Conservation (phyloP, 2,113 vertebrate genomes). For the Xenus cinereus region DNA sequence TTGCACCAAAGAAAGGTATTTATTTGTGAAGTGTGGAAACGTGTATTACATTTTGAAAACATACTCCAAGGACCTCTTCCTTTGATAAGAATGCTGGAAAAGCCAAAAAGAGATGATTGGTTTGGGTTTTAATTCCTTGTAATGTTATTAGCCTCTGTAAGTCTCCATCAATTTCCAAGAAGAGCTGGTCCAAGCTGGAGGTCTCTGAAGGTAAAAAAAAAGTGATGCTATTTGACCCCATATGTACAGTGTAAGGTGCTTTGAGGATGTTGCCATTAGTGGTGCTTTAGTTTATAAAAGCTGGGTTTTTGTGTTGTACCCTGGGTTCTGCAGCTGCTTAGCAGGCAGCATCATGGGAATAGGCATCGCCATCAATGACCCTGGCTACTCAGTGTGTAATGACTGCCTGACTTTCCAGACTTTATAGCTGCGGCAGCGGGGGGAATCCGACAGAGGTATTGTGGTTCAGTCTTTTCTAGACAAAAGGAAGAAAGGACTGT, state of each 20-base stretch:
- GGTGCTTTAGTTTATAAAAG: neutral
- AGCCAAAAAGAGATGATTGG: neutral
- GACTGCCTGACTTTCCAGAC: neutral
- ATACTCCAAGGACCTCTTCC: neutral
- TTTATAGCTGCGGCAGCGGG: neutral
- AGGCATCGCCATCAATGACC: neutral
- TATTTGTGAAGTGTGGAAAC: neutral
- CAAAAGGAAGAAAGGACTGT: neutral
- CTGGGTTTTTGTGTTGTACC: neutral
- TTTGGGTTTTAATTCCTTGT: neutral
- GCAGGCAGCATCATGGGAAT: neutral
- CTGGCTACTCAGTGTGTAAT: neutral
- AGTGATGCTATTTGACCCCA: neutral
- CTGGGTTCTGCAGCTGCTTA: neutral
- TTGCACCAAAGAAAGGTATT: neutral
- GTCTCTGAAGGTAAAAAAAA: neutral
- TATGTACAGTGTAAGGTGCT: neutral
- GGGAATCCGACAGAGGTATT: neutral
- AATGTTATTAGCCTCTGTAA: neutral
- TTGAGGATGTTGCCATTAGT: neutral
- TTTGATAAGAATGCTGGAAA: neutral
- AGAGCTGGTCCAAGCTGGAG: neutral
- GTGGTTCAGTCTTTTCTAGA: neutral
- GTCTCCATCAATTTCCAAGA: neutral
- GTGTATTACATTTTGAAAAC: neutral